Conservation (phyloP, 2,113 vertebrate genomes). For the Macrotis lagotis region DNA sequence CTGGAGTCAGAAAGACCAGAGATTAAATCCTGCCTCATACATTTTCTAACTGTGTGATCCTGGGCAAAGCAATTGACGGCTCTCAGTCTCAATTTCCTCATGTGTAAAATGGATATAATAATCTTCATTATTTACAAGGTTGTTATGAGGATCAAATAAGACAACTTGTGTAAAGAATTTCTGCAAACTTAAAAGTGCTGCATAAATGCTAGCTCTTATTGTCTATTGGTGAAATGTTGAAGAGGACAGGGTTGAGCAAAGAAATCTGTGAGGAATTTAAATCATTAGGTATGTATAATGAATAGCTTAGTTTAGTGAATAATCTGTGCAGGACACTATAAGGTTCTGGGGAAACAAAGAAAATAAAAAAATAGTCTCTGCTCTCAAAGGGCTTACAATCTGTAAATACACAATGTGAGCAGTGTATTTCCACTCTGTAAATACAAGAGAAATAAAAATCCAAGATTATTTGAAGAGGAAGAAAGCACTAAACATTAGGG, state of each 20-base stretch:
- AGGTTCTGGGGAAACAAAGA: not conserved
- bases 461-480: not conserved
- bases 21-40: too few species aligned
- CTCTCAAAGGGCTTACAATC: not conserved
- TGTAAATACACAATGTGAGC: not conserved
- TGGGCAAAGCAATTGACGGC: too few species aligned
- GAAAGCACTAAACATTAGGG: not conserved
- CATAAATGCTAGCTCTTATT: not conserved
- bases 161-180: not conserved
- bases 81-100: too few species aligned
- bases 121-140: too few species aligned
- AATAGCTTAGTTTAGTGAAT: not conserved
- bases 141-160: not conserved
- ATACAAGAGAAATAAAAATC: not conserved
- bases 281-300: not conserved
- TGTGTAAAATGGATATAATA: too few species aligned
- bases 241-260: not conserved
- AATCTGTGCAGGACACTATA: not conserved
- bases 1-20: too few species aligned
- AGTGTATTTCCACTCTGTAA: not conserved
- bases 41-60: too few species aligned
- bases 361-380: not conserved
- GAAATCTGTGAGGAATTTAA: not conserved
- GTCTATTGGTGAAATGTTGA: not conserved
- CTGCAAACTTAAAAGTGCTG: not conserved